phyloP scores from a whole-genome alignment of 2,888 invertebrate genomes.

The Amiota mariae region DNA sequence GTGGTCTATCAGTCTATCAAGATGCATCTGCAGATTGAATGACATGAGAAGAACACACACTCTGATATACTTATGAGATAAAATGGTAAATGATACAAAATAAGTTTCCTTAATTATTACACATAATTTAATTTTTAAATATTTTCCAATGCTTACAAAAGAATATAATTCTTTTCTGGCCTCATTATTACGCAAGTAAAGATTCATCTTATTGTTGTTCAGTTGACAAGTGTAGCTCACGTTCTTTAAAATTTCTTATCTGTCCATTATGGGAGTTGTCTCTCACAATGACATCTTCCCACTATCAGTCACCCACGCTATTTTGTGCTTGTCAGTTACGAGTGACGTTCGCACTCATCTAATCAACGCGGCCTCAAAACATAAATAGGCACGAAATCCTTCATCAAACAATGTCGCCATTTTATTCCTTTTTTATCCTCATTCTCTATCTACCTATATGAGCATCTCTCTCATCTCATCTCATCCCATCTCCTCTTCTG shows the following conservation, averaged over 20 bases:
- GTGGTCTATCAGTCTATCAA: constrained; percentile 21
- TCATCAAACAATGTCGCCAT: constrained; percentile 68
- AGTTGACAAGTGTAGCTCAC: constrained; percentile 22
- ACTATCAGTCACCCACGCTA: constrained; percentile 47
- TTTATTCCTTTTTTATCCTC: constrained; percentile 48
- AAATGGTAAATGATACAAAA: constrained; percentile 32
- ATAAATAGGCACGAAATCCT: constrained; percentile 62
- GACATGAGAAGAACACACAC: constrained; percentile 1
- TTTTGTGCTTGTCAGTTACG: constrained; percentile 46
- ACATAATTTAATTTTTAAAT: not conserved
- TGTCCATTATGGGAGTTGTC: constrained; percentile 35
- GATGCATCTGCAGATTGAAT: constrained; percentile 29
- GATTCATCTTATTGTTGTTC: constrained; percentile 12
- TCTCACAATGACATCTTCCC: constrained; percentile 4
- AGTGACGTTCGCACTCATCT: constrained; percentile 56
- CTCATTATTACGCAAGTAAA: not conserved
- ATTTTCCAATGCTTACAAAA: not conserved
- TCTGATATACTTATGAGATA: constrained; percentile 36
- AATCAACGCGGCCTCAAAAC: constrained; percentile 63
- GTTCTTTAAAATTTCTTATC: constrained; percentile 2
- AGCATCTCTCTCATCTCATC: constrained; percentile 26
- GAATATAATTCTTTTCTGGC: not conserved
- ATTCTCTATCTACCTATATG: constrained; percentile 40
- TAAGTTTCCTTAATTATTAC: not conserved
- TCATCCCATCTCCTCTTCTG: constrained; percentile 28